Base-by-base conservation (phyloP, 2,113 vertebrate genomes). In the Indicator indicator region DNA sequence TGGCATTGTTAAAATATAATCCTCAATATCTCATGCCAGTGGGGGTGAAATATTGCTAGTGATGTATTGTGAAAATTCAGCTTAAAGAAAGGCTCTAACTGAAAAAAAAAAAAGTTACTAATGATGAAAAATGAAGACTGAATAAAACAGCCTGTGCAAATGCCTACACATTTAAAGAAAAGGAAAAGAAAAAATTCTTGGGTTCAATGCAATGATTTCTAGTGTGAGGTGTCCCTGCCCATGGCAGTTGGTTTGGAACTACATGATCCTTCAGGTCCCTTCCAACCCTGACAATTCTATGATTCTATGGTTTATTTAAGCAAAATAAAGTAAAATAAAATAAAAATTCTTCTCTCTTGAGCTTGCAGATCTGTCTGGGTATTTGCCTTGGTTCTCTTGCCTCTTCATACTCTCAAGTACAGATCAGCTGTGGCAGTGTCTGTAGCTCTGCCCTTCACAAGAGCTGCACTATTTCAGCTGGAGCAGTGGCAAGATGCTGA, bases 401-500 rank as follows among this genome's bases (percentile, higher is more conserved):
- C 28, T 71, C 92, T 93, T 96, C 83, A 74, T 81, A 58, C 62
- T 86, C 89, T 93, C 69, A 89, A 88, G 54, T 77, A 89, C 54
- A 93, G 91, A 62, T 83, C 92, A 94, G 44, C 76, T 90, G 73
- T 73, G 88, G 89, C 74, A 9, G 70, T 12, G 44, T 62, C 90
- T 97, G 58, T 81, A 92, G 90, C 81, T 96, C 50, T 92, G 94
- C 32, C 52, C 8, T 63, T 96, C 92, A 97, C 86, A 97, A 98
- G 84, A 97, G 68, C 76, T 91, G 52, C 64, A 88, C 91, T 97
- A 81, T 98, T 98, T 97, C 85, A 95, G 14, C 42, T 69, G 85
- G 52, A 92, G 96, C n/a, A 94, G 71, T 89, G 87, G 94, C 97
- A 96, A 93, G 96, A 97, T 96, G 94, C 86, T 96, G 87, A 96